phyloP scores from a whole-genome alignment of 2,113 vertebrate species.

The Lethenteron reissneri region DNA sequence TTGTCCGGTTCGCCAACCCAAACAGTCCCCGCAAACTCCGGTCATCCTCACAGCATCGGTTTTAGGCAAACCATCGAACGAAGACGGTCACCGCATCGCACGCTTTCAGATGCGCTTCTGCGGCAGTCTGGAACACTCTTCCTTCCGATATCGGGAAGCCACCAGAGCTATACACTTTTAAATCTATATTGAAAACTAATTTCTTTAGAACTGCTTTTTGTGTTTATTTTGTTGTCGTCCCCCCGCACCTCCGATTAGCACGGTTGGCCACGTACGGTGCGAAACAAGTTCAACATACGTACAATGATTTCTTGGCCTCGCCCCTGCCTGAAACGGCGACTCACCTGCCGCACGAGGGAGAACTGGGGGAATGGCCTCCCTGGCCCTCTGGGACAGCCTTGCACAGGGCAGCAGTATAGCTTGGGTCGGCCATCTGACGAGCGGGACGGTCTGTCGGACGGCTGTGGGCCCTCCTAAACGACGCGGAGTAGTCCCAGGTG shows the following conservation, averaged over 20 bases:
- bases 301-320: not conserved
- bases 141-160: too few species aligned
- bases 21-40: too few species aligned
- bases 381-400: constrained; percentile 81
- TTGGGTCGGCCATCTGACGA: constrained; percentile 17
- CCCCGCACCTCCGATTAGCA: not conserved
- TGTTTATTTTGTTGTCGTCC: not conserved
- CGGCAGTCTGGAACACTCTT: too few species aligned
- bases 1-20: too few species aligned
- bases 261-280: not conserved
- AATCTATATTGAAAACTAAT: not conserved
- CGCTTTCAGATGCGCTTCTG: too few species aligned
- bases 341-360: constrained; percentile 89
- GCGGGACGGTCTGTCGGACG: too few species aligned
- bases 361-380: constrained; percentile 90
- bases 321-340: constrained; percentile 9
- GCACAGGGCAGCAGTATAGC: constrained; percentile 91
- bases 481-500: too few species aligned
- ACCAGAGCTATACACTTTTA: not conserved
- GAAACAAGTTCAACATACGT: not conserved
- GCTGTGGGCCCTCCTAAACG: too few species aligned
- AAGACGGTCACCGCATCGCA: too few species aligned
- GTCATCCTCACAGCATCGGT: too few species aligned
- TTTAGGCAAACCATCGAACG: too few species aligned
- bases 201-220: not conserved